Evolutionary conservation across 1,140 invertebrate species (phyloP).

Genomic region (Apis mellifera): Amel_HAv3.1 CM009933.2:13057001-13057500

Average conservation of each 20-base stretch:
- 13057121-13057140: slow-evolving; percentile 53
- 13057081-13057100: slow-evolving; percentile 1
- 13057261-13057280: slow-evolving; percentile 35
- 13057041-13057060: too few species aligned
- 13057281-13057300: slow-evolving; percentile 58
- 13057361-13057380: slow-evolving; percentile 59
- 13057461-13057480: slow-evolving; percentile 23
- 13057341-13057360: slow-evolving; percentile 67
- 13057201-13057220: slow-evolving; percentile 62
- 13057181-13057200: slow-evolving; percentile 50
- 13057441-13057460: neutral
- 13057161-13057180: slow-evolving; percentile 55
- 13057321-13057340: slow-evolving; percentile 62
- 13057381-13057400: slow-evolving; percentile 38
- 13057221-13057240: slow-evolving; percentile 66
- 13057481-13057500: slow-evolving; percentile 29
- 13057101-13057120: slow-evolving; percentile 19
- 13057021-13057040: too few species aligned
- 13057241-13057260: slow-evolving; percentile 20
- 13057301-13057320: slow-evolving; percentile 39
- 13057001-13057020: too few species aligned
- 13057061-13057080: too few species aligned
- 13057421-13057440: neutral
- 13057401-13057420: slow-evolving; percentile 4
- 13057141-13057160: slow-evolving; percentile 59